Evolutionary conservation across 2,113 vertebrate genomes (phyloP), one percentile per base, ranked within the genome.

Genomic region (Mixornis gularis): DNA sequence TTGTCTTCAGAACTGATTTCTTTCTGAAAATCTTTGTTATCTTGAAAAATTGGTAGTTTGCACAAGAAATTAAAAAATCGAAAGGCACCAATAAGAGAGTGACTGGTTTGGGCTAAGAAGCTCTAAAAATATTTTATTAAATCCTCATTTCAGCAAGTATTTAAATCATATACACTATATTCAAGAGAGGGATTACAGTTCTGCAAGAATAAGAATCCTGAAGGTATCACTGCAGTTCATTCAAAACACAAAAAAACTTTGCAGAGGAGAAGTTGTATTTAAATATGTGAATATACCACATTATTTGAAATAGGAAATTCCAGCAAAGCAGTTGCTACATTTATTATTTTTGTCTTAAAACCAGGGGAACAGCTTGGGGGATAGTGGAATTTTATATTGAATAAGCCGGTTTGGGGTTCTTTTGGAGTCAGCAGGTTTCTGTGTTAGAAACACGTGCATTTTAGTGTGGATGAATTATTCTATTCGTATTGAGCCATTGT

Each of bases 261-360:
- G 55, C 83, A 92, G 71, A 52, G 17, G 40, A 87, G 27, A 93
- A 72, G 46, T 20, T 71, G 12, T 71, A 89, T 66, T 91, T 91
- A 77, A 88, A 38, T 83, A 92, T 73, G 30, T 76, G 88, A 79
- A 58, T 69, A 72, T 49, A 68, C 92, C 95, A 91, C 79, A 95
- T 53, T 93, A 93, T 94, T 96, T 95, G 86, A 89, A 95, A 83
- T 90, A 95, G 92, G 95, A 96, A 96, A 96, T 95, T 91, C 93
- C 96, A 95, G 79, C 19, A 93, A 93, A 91, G 76, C 34, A 72
- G 30, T 91, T 87, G 86, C 38, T 82, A 49, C 69, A 89, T 83
- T 92, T 89, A 85, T 90, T 92, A 66, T 89, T 96, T 93, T 64
- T 88, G 56, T 89, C 56, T 93, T 85, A 79, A 3, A 65, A 66